Conservation (phyloP, 2,797 vertebrate genomes). For the Lutjanus argentimaculatus region DNA sequence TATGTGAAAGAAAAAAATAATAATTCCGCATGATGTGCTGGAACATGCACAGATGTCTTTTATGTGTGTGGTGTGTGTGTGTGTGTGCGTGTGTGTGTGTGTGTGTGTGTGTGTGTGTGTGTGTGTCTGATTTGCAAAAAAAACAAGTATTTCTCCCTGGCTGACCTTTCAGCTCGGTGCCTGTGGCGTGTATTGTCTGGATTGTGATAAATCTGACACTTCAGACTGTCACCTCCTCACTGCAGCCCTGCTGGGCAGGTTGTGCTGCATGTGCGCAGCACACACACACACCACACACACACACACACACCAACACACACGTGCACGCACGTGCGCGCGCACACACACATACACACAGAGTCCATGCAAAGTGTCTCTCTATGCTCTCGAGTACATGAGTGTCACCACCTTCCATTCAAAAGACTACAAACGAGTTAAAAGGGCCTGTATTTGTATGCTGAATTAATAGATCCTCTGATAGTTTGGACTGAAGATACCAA, state of each 20-base stretch:
- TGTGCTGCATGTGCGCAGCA: too few species aligned
- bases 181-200: conserved; percentile 35
- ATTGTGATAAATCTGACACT: conserved; percentile 50
- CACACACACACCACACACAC: background rate
- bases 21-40: background rate
- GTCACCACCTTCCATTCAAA: conserved; percentile 13
- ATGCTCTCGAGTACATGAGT: background rate
- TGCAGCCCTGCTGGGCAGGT: conserved; percentile 26
- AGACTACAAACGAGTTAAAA: conserved; percentile 16
- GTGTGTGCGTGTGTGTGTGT: background rate
- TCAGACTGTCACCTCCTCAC: conserved; percentile 45
- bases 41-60: background rate
- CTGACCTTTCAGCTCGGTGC: conserved; percentile 53
- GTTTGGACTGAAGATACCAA: conserved; percentile 2
- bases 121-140: conserved; percentile 13
- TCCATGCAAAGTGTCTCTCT: conserved; percentile 1
- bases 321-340: too few species aligned
- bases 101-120: background rate
- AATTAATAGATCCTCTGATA: conserved; percentile 2
- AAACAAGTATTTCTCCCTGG: conserved; percentile 24
- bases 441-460: conserved; percentile 1
- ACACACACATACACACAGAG: conserved; percentile 2
- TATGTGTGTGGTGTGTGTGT: background rate
- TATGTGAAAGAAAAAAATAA: background rate
- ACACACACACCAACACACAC: conserved; percentile 7